Evolutionary conservation across 2,113 vertebrate species (phyloP), one percentile per base, ranked within the genome.

Genomic region (Turnix velox): DNA sequence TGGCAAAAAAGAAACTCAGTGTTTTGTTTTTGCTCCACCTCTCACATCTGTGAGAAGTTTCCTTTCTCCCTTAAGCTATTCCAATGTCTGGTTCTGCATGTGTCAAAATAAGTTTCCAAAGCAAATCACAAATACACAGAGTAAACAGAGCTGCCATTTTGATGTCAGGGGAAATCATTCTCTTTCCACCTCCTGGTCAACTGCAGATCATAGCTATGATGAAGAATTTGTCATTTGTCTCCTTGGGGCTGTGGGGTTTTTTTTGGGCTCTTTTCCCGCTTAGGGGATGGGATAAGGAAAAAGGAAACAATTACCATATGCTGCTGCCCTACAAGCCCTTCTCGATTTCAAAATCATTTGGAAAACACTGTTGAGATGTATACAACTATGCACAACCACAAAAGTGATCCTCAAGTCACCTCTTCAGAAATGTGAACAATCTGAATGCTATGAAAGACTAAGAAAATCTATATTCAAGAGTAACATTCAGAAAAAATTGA

Each of bases 91-190:
- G 17, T 76, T 93, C 55, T 35, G 46, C 18, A 52, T 46, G 48
- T 77, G 86, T 93, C 77, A 90, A 84, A 94, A 92, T 87, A 93
- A 87, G 16, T 76, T 95, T 89, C 51, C 72, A 75, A 82, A 88
- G 65, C 73, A 83, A 93, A 90, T 89, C 78, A 73, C 52, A 74
- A 78, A 82, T 40, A 28, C 33, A 45, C 30, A 31, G 24, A 31
- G n/a, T 77, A 71, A 83, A 71, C 68, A 63, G 57, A 89, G 39
- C 39, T 83, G 82, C 62, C 88, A 87, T 40, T 84, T 71, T 71
- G 46, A 54, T 58, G 52, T 61, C 4, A 0, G 25, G 25, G 7
- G 20, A 89, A 33, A 92, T 35, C 16, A 52, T 52, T 62, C 8
- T 24, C 24, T 43, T 80, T 33, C 58, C 1, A 61, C 14, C n/a